Percentiles rank a stretch among this genome's conserved stretches.
Evolutionary conservation across 37 sponge, comb jelly and placozoan species (phyloP).

Genomic region (Sycon ciliatum): DNA sequence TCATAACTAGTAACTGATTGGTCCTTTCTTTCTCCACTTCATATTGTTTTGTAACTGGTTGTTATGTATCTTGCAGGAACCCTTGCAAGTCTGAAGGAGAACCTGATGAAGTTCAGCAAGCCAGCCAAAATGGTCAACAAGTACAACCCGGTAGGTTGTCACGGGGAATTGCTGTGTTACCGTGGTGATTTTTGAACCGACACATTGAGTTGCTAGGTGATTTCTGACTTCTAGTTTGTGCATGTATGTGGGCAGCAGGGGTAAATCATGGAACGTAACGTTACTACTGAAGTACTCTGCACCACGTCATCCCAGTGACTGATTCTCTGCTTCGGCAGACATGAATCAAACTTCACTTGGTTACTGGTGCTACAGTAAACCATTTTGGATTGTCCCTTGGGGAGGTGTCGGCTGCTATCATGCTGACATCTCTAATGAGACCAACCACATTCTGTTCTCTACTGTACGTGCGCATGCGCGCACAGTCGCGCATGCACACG

Average conservation of each 20-base stretch:
- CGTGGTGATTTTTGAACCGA: no score
- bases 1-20: not conserved
- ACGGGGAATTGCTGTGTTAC: not conserved
- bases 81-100: slow-evolving; percentile 60
- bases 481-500: not conserved
- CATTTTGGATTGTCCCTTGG: no score
- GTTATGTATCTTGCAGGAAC: slow-evolving; percentile 44
- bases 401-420: no score
- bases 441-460: not conserved
- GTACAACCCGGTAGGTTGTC: slow-evolving; percentile 56
- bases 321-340: not conserved
- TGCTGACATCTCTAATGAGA: no score
- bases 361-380: no score
- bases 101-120: slow-evolving; percentile 75
- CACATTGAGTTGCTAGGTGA: no score
- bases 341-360: no score
- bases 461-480: not conserved
- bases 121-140: slow-evolving; percentile 73
- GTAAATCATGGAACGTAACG: no score
- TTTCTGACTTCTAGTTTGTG: no score
- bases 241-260: no score
- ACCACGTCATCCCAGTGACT: not conserved
- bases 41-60: not conserved
- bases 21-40: not conserved
- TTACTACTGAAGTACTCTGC: not conserved